Conservation (phyloP, 2,797 vertebrate genomes). For the Gobio occitaniae region DNA sequence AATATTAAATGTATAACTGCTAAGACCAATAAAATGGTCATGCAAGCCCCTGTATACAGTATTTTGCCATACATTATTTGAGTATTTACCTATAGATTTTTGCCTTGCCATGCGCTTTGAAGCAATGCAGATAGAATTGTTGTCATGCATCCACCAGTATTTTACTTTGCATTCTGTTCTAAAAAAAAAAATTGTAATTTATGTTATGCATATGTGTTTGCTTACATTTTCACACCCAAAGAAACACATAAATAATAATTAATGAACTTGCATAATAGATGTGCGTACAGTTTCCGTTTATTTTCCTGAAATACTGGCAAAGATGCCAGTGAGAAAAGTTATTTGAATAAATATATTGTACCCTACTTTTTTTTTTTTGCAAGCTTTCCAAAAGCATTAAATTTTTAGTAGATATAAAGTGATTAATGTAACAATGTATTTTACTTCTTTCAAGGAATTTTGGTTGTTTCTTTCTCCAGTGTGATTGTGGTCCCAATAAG, state of each 20-base stretch:
- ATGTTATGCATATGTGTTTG: background rate
- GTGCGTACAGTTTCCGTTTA: background rate
- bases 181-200: constrained; percentile 11
- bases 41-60: background rate
- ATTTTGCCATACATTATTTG: background rate
- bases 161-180: constrained; percentile 9
- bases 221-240: constrained; percentile 19
- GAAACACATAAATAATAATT: background rate
- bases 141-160: constrained; percentile 23
- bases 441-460: constrained; percentile 61
- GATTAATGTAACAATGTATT: constrained; percentile 15
- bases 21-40: constrained; percentile 10
- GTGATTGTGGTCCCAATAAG: constrained; percentile 37
- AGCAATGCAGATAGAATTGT: constrained; percentile 74
- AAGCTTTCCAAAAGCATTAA: constrained; percentile 1
- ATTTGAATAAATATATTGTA: background rate
- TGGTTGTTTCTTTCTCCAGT: constrained; percentile 81
- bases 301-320: constrained; percentile 7
- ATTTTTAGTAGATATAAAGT: background rate
- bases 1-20: background rate
- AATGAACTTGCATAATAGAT: background rate
- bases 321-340: constrained; percentile 1
- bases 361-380: background rate
- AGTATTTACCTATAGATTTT: background rate
- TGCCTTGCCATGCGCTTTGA: constrained; percentile 76